A percentile compares a stretch with the other conserved stretches of the same genome.
Evolutionary conservation across 2,113 vertebrate species (phyloP).

Genomic region (Microcebus lehilahytsara): DNA sequence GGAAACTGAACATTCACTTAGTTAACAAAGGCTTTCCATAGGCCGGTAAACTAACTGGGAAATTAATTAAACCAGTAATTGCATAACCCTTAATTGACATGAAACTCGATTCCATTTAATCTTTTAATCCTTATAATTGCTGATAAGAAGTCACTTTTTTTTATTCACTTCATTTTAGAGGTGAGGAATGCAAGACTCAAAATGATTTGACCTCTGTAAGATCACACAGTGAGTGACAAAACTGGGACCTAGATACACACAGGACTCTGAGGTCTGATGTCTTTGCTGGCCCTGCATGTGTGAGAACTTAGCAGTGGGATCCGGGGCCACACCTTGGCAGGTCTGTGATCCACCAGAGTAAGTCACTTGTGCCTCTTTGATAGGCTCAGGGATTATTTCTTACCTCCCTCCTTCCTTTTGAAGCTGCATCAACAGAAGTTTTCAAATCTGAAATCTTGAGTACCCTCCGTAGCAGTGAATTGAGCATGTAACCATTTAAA

Average conservation of each 20-base stretch:
- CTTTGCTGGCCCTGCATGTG: neutral
- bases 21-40: neutral
- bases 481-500: neutral
- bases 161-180: neutral
- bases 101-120: neutral
- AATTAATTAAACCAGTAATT: neutral
- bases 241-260: neutral
- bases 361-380: neutral
- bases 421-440: constrained; percentile 16
- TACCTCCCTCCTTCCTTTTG: neutral
- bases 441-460: neutral
- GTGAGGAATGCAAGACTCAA: neutral
- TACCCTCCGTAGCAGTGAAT: neutral
- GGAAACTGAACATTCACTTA: neutral
- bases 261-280: too few species aligned
- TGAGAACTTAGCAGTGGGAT: neutral
- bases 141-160: neutral
- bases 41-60: constrained; percentile 20
- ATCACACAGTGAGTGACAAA: neutral
- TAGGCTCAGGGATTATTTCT: neutral
- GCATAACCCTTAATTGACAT: neutral
- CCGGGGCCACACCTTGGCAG: too few species aligned
- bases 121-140: neutral
- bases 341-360: neutral
- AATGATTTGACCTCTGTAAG: neutral